Percentiles rank a stretch among this genome's conserved stretches.
Evolutionary conservation across 2,888 invertebrate species (phyloP).

Genomic region (Lasius platythorax): DNA sequence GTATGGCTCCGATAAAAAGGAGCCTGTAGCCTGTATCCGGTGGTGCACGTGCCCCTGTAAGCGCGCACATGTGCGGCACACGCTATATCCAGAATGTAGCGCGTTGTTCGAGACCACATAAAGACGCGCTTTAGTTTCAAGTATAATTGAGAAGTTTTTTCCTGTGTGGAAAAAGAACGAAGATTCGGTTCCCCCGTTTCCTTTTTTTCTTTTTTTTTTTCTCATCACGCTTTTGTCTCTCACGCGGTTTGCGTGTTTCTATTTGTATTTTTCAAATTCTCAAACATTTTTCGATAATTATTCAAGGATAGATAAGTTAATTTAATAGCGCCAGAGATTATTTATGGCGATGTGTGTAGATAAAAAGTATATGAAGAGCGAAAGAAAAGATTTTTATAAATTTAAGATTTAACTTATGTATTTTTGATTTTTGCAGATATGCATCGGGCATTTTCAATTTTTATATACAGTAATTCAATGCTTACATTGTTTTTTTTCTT

Average conservation of each 20-base stretch:
- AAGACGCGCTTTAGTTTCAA: slow-evolving; percentile 20
- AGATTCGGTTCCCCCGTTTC: neutral
- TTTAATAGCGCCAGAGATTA: neutral
- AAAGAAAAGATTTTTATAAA: neutral
- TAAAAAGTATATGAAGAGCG: neutral
- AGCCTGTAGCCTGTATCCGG: slow-evolving; percentile 77
- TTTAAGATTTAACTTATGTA: neutral
- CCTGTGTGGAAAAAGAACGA: neutral
- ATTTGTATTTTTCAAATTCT: neutral
- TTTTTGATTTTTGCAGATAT: neutral
- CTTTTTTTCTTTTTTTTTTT: neutral
- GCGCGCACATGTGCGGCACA: slow-evolving; percentile 49
- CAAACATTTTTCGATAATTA: too few species aligned
- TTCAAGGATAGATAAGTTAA: neutral
- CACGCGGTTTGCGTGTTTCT: neutral
- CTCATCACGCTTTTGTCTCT: neutral
- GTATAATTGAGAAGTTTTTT: slow-evolving; percentile 4
- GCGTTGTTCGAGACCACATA: slow-evolving; percentile 54
- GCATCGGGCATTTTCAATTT: neutral
- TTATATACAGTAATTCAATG: neutral
- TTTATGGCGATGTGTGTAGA: neutral
- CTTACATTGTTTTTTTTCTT: neutral
- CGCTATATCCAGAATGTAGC: slow-evolving; percentile 55
- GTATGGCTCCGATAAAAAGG: slow-evolving; percentile 52
- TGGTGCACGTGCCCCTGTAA: slow-evolving; percentile 80